Percentiles rank a stretch among this genome's conserved stretches.
These are phyloP conservation scores for Sinocyclocheilus anshuiensis DNA, from an alignment of 2,113 vertebrate genomes.

Conservation along the genomic window DNA sequence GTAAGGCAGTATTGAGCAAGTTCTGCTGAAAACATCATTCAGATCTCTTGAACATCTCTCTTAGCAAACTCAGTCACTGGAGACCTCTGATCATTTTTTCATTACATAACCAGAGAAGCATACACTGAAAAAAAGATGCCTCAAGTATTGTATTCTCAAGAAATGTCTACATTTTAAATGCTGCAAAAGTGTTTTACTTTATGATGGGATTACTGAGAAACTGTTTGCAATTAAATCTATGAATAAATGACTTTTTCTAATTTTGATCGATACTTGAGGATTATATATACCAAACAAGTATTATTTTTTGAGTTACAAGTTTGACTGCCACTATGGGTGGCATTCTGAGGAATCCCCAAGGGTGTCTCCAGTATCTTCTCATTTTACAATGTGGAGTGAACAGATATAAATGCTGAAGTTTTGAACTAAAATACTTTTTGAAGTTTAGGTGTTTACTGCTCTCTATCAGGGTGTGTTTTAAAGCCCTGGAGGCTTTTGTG, in stretches of 20 bases:
- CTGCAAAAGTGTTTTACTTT: background rate
- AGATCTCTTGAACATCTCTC: background rate
- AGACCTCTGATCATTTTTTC: slow-evolving; percentile 11
- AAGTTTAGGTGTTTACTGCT: background rate
- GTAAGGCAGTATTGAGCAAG: slow-evolving; percentile 39
- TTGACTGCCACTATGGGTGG: background rate
- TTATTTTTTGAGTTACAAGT: background rate
- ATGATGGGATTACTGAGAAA: background rate
- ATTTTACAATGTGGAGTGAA: background rate
- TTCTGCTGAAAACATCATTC: slow-evolving; percentile 12
- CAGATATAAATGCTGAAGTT: background rate
- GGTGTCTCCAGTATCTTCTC: slow-evolving; percentile 9
- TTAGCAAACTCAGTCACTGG: slow-evolving; percentile 8
- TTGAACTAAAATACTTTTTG: background rate
- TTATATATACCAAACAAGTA: slow-evolving; percentile 3
- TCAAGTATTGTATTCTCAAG: slow-evolving; percentile 8
- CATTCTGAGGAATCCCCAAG: slow-evolving; percentile 8
- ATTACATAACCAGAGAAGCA: slow-evolving; percentile 12
- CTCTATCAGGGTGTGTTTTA: slow-evolving; percentile 8
- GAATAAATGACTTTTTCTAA: background rate
- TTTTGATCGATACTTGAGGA: background rate
- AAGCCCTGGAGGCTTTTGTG: slow-evolving; percentile 27
- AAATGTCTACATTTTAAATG: background rate
- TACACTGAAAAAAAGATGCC: background rate
- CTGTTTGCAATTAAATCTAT: background rate